Percentiles rank a stretch among this genome's conserved stretches.
Evolutionary conservation across 2,113 vertebrate genomes (phyloP).

Genomic region (Bungarus multicinctus): DNA sequence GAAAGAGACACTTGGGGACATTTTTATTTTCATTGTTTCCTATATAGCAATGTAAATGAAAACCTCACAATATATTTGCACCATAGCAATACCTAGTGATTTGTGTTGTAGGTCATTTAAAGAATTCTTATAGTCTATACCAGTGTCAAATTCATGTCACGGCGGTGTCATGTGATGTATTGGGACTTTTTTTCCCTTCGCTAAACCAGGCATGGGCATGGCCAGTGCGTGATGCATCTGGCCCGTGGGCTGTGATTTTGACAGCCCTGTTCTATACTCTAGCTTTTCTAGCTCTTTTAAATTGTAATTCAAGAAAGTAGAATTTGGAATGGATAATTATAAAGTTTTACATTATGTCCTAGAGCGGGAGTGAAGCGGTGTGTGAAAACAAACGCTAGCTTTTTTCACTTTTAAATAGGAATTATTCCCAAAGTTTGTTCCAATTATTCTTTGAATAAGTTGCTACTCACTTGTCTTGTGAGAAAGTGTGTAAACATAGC

Average conservation of each 20-base stretch:
- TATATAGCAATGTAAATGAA: background rate
- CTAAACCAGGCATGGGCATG: too few species aligned
- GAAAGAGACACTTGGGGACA: too few species aligned
- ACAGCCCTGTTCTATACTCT: background rate
- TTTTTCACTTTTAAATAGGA: background rate
- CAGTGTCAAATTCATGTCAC: too few species aligned
- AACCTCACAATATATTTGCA: background rate
- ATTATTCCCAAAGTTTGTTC: background rate
- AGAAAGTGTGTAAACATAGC: background rate
- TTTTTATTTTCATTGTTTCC: background rate
- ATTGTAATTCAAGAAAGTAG: background rate
- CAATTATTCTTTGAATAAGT: background rate
- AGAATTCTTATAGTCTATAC: background rate
- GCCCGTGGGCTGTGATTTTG: too few species aligned
- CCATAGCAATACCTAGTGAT: background rate
- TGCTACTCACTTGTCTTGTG: background rate
- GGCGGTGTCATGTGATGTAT: too few species aligned
- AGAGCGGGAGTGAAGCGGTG: background rate
- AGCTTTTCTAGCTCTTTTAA: background rate
- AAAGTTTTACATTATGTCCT: background rate
- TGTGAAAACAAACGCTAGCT: background rate
- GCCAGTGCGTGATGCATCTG: too few species aligned
- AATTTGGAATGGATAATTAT: background rate
- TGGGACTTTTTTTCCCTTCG: too few species aligned
- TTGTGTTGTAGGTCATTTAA: background rate